These are phyloP conservation scores for Enteromius thamalakanensis DNA, from an alignment of 2,797 vertebrate species.

Conservation along the genomic window DNA sequence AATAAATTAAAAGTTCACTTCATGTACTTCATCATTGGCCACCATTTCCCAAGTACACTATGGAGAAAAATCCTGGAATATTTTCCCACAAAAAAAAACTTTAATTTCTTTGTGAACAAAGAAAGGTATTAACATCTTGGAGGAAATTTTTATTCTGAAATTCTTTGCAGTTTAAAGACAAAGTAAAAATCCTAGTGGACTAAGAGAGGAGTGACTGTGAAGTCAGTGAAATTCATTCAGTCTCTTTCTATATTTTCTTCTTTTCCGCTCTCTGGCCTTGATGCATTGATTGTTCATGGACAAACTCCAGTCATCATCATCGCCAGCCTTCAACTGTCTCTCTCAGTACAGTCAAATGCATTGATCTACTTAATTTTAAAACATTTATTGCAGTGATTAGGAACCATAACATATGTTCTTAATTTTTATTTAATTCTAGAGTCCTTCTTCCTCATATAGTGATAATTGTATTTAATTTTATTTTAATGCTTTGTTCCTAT, in stretches of 20 bases:
- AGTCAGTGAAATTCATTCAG: not conserved
- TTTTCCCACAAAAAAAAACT: too few relatives aligned
- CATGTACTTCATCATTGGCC: too few relatives aligned
- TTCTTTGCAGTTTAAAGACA: not conserved
- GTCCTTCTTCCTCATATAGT: too few relatives aligned
- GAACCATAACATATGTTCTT: not conserved
- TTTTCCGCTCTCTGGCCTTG: slow-evolving; percentile 65
- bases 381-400: not conserved
- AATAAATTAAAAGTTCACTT: too few relatives aligned
- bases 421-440: too few relatives aligned
- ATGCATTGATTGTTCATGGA: slow-evolving; percentile 67
- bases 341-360: slow-evolving; percentile 28
- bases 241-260: slow-evolving; percentile 6
- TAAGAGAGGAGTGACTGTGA: not conserved
- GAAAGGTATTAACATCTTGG: too few relatives aligned
- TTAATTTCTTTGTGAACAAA: too few relatives aligned
- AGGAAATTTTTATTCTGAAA: too few relatives aligned
- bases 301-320: slow-evolving; percentile 64
- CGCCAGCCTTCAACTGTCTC: slow-evolving; percentile 48
- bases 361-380: not conserved
- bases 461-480: too few relatives aligned
- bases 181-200: not conserved
- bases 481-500: too few relatives aligned
- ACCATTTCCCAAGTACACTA: too few relatives aligned
- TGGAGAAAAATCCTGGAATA: too few relatives aligned